Conservation (phyloP, 2,888 invertebrate species). For the Agapostemon virescens region DNA sequence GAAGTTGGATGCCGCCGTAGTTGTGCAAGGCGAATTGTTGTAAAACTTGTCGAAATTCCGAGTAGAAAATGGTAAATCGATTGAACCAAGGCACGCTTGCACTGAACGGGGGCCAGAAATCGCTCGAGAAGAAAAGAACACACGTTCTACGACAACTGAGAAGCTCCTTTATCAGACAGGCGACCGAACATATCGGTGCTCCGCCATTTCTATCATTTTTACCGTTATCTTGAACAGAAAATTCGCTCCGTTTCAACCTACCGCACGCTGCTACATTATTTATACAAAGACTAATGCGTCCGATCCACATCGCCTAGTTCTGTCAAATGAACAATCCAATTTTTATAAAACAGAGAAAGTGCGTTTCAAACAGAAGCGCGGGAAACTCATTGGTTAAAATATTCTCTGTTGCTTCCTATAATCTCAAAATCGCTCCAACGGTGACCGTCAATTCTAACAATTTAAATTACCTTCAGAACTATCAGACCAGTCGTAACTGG, state of each 20-base stretch:
- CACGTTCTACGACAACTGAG: constrained; percentile 13
- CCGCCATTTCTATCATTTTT: background rate
- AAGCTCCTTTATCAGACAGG: constrained; percentile 25
- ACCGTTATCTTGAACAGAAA: background rate
- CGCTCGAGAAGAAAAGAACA: background rate
- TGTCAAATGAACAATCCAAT: background rate
- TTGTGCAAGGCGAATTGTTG: background rate
- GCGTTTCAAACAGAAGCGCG: background rate
- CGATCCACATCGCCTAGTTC: background rate
- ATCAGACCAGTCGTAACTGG: background rate
- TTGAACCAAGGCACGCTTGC: constrained; percentile 10
- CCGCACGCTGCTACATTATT: background rate
- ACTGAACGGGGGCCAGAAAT: constrained; percentile 3
- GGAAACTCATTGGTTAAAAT: background rate
- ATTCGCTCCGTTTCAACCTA: background rate
- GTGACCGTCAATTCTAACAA: background rate
- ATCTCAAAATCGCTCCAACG: too few relatives aligned
- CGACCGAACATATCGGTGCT: constrained; percentile 7
- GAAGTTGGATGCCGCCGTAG: background rate
- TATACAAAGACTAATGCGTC: background rate
- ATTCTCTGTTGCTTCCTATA: too few relatives aligned
- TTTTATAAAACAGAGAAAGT: background rate
- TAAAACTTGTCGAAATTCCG: background rate
- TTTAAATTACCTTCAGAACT: background rate
- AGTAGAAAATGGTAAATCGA: constrained; percentile 49